Evolutionary conservation across 2,888 invertebrate genomes (phyloP).

Genomic region (Mythimna albipuncta): DNA sequence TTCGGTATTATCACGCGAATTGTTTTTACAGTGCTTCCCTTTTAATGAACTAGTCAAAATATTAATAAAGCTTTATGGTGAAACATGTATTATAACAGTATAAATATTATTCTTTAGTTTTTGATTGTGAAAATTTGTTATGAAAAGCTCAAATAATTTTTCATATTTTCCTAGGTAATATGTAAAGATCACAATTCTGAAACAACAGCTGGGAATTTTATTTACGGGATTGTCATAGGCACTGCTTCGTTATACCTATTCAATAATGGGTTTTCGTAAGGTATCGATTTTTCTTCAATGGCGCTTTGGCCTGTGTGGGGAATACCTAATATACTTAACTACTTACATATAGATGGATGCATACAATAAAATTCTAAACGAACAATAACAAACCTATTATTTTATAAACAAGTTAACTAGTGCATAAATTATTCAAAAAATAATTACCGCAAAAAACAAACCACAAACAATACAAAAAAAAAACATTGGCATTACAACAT

Average conservation of each 20-base stretch:
- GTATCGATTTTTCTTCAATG: no score
- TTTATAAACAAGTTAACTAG: not conserved
- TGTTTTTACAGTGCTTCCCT: constrained; percentile 83
- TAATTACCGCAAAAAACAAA: constrained; percentile 11
- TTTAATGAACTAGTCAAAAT: constrained; percentile 83
- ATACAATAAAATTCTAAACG: not conserved
- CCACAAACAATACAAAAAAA: constrained; percentile 49
- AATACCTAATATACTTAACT: no score
- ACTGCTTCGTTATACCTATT: no score
- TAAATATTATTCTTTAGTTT: constrained; percentile 17
- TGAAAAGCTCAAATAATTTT: not conserved
- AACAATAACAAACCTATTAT: not conserved
- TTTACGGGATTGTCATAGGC: no score
- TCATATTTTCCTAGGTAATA: not conserved
- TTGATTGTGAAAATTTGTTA: not conserved
- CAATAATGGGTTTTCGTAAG: no score
- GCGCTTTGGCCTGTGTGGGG: no score
- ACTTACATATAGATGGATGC: no score
- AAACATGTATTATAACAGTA: constrained; percentile 40
- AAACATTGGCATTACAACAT: constrained; percentile 56
- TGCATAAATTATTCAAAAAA: not conserved
- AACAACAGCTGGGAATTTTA: no score
- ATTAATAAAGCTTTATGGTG: constrained; percentile 66
- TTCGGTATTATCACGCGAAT: constrained; percentile 66
- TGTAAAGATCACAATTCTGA: not conserved